phyloP scores from a whole-genome alignment of 2,113 vertebrate species.

The Microcebus tavaratra region DNA sequence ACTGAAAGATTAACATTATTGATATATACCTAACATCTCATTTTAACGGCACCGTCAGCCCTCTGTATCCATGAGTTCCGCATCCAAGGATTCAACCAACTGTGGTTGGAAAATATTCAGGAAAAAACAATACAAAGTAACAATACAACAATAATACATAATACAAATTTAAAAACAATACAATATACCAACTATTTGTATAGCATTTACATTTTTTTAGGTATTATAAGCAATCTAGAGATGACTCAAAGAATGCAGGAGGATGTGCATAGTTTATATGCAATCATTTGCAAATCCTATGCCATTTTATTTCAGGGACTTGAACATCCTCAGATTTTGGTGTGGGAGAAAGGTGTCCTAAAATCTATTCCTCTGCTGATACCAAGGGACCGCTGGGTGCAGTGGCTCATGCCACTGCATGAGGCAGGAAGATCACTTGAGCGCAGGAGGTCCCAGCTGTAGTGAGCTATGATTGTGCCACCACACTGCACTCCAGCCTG shows the following conservation, averaged over 20 bases:
- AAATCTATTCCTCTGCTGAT: not conserved
- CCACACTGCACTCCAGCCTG: no score
- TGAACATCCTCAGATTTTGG: not conserved
- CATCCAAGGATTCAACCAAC: not conserved
- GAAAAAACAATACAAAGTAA: not conserved
- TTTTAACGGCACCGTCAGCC: not conserved
- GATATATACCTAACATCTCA: not conserved
- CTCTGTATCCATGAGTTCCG: not conserved
- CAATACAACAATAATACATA: not conserved
- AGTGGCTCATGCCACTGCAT: no score
- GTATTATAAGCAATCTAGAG: not conserved
- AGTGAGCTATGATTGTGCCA: no score
- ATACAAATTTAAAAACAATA: not conserved
- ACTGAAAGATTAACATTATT: not conserved
- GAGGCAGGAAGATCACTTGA: no score
- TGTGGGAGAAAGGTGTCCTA: not conserved
- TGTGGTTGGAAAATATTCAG: not conserved
- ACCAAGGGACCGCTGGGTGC: not conserved
- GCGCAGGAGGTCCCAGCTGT: no score
- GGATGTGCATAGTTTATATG: not conserved
- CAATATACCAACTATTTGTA: not conserved
- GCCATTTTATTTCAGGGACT: not conserved
- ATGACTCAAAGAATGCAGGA: not conserved
- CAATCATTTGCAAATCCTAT: not conserved
- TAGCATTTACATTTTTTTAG: not conserved